phyloP scores from a whole-genome alignment of 2,113 vertebrate species.

The Cairina moschata region DNA sequence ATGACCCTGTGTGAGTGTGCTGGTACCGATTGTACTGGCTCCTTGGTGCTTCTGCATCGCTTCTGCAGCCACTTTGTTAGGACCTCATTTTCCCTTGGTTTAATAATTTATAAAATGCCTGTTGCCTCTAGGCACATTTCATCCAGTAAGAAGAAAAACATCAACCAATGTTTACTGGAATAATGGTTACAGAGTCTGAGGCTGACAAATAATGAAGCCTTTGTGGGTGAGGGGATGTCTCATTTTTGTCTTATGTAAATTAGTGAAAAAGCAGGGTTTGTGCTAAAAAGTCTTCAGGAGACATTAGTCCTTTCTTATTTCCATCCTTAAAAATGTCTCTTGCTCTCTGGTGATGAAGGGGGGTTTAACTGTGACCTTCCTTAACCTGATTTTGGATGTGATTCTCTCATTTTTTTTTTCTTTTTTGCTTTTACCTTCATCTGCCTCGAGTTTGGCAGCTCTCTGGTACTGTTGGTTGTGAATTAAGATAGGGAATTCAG shows the following conservation, averaged over 20 bases:
- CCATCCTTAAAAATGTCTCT: not conserved
- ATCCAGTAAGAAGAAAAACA: constrained; percentile 58
- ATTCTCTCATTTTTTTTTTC: not conserved
- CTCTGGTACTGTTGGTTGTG: not conserved
- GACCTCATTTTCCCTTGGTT: constrained; percentile 60
- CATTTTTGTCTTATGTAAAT: constrained; percentile 4
- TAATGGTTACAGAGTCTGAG: not conserved
- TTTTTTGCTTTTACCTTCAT: not conserved
- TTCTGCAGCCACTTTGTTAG: constrained; percentile 51
- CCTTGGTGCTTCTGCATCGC: not conserved
- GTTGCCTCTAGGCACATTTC: constrained; percentile 56
- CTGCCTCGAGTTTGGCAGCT: not conserved
- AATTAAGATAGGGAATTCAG: not conserved
- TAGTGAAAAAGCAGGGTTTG: not conserved
- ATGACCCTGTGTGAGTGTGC: constrained; percentile 6
- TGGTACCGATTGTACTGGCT: constrained; percentile 62
- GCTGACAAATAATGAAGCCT: constrained; percentile 55
- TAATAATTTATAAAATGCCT: constrained; percentile 64
- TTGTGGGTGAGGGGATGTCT: constrained; percentile 27
- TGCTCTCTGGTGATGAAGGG: not conserved
- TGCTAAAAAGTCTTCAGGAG: not conserved
- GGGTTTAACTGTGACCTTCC: not conserved
- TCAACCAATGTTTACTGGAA: constrained; percentile 20
- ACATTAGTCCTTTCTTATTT: not conserved
- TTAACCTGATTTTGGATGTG: not conserved